Evolutionary conservation across 2,113 vertebrate species (phyloP).

Genomic region (Gila orcuttii): DNA sequence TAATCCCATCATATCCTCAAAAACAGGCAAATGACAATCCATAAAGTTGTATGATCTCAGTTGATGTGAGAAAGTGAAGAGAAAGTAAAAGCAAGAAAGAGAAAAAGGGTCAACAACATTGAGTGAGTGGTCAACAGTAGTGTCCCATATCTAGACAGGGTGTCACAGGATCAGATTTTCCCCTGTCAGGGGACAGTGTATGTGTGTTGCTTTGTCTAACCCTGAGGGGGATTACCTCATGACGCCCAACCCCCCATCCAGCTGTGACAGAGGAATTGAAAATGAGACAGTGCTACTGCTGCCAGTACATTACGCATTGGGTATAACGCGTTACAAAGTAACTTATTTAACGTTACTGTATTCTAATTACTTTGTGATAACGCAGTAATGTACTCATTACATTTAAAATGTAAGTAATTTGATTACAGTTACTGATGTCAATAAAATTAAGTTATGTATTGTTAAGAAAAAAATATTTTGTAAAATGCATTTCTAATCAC

Average conservation of each 20-base stretch:
- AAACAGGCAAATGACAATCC: neutral
- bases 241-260: conserved; percentile 58
- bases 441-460: too few relatives aligned
- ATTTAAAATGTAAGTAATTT: too few relatives aligned
- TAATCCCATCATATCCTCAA: conserved; percentile 33
- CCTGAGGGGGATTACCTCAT: conserved; percentile 76
- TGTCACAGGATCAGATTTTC: conserved; percentile 57
- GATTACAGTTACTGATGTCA: too few relatives aligned
- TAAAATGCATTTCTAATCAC: too few relatives aligned
- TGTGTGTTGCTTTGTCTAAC: conserved; percentile 54
- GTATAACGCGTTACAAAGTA: too few relatives aligned
- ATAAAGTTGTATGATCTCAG: conserved; percentile 47
- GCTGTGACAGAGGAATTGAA: conserved; percentile 42
- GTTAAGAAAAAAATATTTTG: too few relatives aligned
- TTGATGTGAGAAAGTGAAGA: neutral
- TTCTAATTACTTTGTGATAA: too few relatives aligned
- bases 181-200: conserved; percentile 43
- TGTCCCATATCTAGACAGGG: conserved; percentile 4
- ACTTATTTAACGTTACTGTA: too few relatives aligned
- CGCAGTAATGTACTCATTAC: too few relatives aligned
- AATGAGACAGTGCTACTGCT: neutral
- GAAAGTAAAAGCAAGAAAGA: neutral
- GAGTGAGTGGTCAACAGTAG: conserved; percentile 19
- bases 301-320: neutral
- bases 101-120: neutral